Conservation (phyloP, 2,113 vertebrate species). For the Lipotes vexillifer region DNA sequence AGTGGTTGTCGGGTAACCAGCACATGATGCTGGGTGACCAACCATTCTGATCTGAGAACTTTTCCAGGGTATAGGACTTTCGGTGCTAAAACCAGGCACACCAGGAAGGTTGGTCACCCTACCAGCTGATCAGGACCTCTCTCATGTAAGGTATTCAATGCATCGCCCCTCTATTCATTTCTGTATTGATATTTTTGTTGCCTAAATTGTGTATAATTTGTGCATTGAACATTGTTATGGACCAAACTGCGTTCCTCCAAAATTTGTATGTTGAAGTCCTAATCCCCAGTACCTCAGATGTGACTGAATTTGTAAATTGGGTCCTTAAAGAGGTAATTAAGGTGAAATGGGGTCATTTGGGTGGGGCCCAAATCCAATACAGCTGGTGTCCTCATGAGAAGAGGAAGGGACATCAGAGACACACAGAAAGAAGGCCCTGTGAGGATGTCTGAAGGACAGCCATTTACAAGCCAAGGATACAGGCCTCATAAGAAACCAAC, state of each 20-base stretch:
- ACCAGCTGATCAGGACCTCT: neutral
- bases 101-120: fast-evolving
- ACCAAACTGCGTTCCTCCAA: neutral
- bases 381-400: neutral
- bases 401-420: neutral
- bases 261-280: neutral
- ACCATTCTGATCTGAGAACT: neutral
- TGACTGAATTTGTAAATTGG: neutral
- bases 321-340: neutral
- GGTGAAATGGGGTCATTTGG: neutral
- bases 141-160: neutral
- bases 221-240: neutral
- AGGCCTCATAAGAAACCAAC: neutral
- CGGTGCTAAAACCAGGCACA: neutral
- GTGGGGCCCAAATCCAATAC: neutral
- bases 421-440: neutral
- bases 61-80: neutral
- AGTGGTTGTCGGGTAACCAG: neutral
- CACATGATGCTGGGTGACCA: neutral
- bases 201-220: neutral
- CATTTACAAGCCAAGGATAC: neutral
- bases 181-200: neutral
- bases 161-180: neutral
- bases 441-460: neutral
- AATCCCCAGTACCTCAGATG: neutral